Percentiles rank a stretch among this genome's conserved stretches.
Conservation (phyloP, 2,797 vertebrate species). For the Acrossocheilus fasciatus region DNA sequence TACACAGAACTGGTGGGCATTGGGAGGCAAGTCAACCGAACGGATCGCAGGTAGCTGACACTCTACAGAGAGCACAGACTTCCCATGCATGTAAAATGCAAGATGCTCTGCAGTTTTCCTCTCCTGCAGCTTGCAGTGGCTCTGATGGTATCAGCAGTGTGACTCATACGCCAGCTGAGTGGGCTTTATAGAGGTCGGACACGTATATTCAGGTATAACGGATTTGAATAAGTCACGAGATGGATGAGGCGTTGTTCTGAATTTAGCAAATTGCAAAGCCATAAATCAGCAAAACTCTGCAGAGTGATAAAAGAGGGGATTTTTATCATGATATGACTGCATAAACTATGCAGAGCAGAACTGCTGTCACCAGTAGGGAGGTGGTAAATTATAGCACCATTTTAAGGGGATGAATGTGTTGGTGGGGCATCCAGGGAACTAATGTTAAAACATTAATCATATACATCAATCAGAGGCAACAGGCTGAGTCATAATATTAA, state of each 20-base stretch:
- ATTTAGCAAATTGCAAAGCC: slow-evolving; percentile 29
- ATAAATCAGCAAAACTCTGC: slow-evolving; percentile 29
- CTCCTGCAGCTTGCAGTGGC: slow-evolving; percentile 30
- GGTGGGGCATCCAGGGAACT: background rate
- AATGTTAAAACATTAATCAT: slow-evolving; percentile 20
- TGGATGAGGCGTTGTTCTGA: slow-evolving; percentile 1
- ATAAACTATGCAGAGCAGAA: slow-evolving; percentile 30
- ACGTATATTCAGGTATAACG: background rate
- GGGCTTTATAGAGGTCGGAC: slow-evolving; percentile 40
- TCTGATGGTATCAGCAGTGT: slow-evolving; percentile 36
- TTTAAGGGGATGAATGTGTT: slow-evolving; percentile 21
- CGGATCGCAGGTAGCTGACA: background rate
- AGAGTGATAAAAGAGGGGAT: slow-evolving; percentile 15
- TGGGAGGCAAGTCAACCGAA: background rate
- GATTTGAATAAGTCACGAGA: slow-evolving; percentile 23
- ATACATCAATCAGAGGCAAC: slow-evolving; percentile 13
- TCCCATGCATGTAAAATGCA: slow-evolving; percentile 27
- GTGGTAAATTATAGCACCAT: slow-evolving; percentile 43
- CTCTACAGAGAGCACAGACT: slow-evolving; percentile 21
- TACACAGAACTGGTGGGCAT: slow-evolving; percentile 30
- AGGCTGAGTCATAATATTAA: slow-evolving; percentile 5
- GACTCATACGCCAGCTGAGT: slow-evolving; percentile 35
- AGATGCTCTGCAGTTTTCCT: slow-evolving; percentile 39
- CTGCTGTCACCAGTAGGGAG: slow-evolving; percentile 27
- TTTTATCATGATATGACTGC: slow-evolving; percentile 17